These are phyloP conservation scores for Ptilorrhoa leucosticta DNA, from an alignment of 2,113 vertebrate species.

Conservation along the genomic window DNA sequence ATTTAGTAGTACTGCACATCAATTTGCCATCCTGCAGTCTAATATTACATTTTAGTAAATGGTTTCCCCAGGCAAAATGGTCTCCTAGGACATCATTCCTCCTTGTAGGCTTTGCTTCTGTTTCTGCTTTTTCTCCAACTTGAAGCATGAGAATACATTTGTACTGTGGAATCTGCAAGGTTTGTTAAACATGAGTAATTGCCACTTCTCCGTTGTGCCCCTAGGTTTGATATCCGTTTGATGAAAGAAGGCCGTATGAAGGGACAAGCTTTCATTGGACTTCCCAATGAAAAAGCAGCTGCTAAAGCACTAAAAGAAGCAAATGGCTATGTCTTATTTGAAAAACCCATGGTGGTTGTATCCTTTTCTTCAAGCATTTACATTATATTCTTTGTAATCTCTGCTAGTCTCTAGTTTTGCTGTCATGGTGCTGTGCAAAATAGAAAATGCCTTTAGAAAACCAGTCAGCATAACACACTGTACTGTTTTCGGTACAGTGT, in stretches of 20 bases:
- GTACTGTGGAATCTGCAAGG: background rate
- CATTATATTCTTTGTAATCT: background rate
- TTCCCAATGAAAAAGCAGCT: slow-evolving; percentile 90
- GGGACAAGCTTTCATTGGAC: slow-evolving; percentile 94
- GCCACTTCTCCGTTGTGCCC: background rate
- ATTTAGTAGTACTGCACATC: background rate
- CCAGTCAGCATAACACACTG: background rate
- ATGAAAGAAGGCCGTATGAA: slow-evolving; percentile 99
- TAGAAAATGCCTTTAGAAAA: background rate
- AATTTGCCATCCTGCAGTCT: background rate
- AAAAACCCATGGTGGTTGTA: slow-evolving; percentile 97
- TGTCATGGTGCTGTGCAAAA: background rate
- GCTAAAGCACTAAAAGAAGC: slow-evolving; percentile 92
- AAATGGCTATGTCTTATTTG: slow-evolving; percentile 90
- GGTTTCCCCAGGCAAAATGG: background rate
- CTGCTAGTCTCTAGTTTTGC: background rate
- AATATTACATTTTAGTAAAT: background rate
- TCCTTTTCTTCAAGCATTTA: slow-evolving; percentile 78
- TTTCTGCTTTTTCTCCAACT: background rate
- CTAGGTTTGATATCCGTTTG: slow-evolving; percentile 94
- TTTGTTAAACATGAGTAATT: background rate
- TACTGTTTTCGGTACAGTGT: too few species aligned
- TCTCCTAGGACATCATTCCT: background rate
- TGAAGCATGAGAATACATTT: background rate
- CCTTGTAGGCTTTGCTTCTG: background rate